A percentile compares a stretch with the other conserved stretches of the same genome.
These are phyloP conservation scores for Pipistrellus nathusii DNA, from an alignment of 2,797 vertebrate species.

Conservation along the genomic window DNA sequence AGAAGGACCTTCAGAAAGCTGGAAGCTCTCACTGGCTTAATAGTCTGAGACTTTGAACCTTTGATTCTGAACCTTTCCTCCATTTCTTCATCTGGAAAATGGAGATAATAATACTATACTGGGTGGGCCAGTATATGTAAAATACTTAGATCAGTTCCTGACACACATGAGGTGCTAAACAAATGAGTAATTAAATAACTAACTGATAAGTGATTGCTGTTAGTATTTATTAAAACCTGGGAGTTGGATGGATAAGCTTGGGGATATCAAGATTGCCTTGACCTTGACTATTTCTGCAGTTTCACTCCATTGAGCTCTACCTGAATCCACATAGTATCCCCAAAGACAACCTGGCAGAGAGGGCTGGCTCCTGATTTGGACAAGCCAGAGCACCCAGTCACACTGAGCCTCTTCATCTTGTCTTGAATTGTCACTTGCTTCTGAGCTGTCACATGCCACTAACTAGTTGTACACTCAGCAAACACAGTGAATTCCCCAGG, in stretches of 20 bases:
- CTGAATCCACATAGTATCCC: constrained; percentile 90
- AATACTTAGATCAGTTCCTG: background rate
- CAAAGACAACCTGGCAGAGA: constrained; percentile 88
- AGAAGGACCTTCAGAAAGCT: background rate
- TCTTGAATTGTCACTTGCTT: constrained; percentile 90
- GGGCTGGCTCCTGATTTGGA: constrained; percentile 85
- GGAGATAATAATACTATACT: background rate
- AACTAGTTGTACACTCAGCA: constrained; percentile 94
- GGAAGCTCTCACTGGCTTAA: background rate
- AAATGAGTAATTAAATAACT: background rate
- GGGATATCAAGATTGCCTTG: background rate
- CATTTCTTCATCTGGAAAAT: constrained; percentile 9
- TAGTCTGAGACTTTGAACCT: background rate
- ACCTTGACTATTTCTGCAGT: background rate
- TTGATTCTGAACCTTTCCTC: background rate
- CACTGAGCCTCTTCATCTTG: constrained; percentile 86
- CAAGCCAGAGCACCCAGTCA: constrained; percentile 89
- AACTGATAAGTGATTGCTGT: background rate
- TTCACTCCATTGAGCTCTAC: constrained; percentile 90
- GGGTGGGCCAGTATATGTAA: background rate
- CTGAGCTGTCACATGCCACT: constrained; percentile 95
- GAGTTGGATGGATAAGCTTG: background rate
- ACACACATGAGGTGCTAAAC: background rate
- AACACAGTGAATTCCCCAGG: constrained; percentile 92
- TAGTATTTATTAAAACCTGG: background rate